These are phyloP conservation scores for Tortrix viridana DNA, from an alignment of 2,888 invertebrate genomes.

Conservation along the genomic window DNA sequence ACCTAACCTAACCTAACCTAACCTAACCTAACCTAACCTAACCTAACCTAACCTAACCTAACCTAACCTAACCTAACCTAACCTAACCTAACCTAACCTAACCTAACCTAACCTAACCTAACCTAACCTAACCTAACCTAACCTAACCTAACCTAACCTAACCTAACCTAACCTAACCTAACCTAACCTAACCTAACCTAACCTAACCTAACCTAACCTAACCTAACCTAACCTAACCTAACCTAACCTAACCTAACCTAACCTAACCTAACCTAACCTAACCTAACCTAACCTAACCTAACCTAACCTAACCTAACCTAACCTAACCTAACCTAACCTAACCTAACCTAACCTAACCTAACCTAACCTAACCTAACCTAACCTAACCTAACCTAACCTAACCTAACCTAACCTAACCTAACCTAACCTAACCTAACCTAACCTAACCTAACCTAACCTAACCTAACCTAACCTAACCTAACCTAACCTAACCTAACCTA, in stretches of 20 bases:
- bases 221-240: constrained; percentile 42
- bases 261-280: constrained; percentile 39
- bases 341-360: constrained; percentile 37
- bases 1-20: constrained; percentile 31
- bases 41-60: constrained; percentile 45
- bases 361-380: constrained; percentile 36
- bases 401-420: constrained; percentile 40
- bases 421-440: constrained; percentile 41
- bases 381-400: constrained; percentile 29
- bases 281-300: constrained; percentile 39
- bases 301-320: constrained; percentile 42
- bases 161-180: constrained; percentile 41
- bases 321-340: constrained; percentile 42
- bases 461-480: constrained; percentile 35
- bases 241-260: constrained; percentile 38
- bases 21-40: constrained; percentile 46
- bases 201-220: constrained; percentile 42
- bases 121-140: constrained; percentile 44
- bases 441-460: constrained; percentile 36
- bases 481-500: constrained; percentile 37
- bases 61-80: constrained; percentile 42
- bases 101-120: constrained; percentile 43
- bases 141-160: constrained; percentile 42
- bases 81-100: constrained; percentile 40
- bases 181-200: constrained; percentile 40